Evolutionary conservation across 2,888 invertebrate genomes (phyloP), one percentile per base, ranked within the genome.

Genomic region (Athripsodes cinereus): DNA sequence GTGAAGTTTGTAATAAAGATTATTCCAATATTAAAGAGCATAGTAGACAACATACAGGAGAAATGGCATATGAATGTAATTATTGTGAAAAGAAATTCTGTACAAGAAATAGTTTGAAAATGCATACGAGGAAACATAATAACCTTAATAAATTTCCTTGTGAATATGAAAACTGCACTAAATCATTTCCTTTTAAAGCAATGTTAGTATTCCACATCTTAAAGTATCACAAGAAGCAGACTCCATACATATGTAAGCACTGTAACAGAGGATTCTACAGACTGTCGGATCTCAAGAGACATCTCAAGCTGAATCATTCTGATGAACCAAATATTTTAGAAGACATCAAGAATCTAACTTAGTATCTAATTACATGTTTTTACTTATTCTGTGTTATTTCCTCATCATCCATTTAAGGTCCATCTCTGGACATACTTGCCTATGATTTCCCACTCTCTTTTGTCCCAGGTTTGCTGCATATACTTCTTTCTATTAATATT

Each of bases 31-130:
- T 83, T n/a, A 76, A 76, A 52, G 76, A 74, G 1, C 83, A 83
- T 62, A 79, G 80, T 79, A 69, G 78, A 1, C 78, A 78, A 61
- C 83, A 83, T 62, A 82, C 80, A 0, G 82, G 82, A 0, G 81
- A 81, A 63, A 79, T 72, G 46, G 75, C 76, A 0, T 76, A 71
- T 64, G 61, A 67, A 1, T 79, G 79, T 64, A 69, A 69, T 22
- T 59, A 72, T 16, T 79, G 79, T 63, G 69, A 70, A 26, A 71
- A 72, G 55, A 66, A 71, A 1, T 79, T 73, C 65, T 67, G 68
- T 1, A 69, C 70, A 0, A 71, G 74, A 58, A 66, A 75, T 1
- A 74, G 75, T 63, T 65, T 78, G 20, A 69, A 74, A 0, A 72
- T 73, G 53, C 79, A 79, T 58, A 68, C 71, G 11, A 75, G 73